Percentiles rank a stretch among this genome's conserved stretches.
Conservation (phyloP, 2,888 invertebrate species). For the Pinctada fucata region DNA sequence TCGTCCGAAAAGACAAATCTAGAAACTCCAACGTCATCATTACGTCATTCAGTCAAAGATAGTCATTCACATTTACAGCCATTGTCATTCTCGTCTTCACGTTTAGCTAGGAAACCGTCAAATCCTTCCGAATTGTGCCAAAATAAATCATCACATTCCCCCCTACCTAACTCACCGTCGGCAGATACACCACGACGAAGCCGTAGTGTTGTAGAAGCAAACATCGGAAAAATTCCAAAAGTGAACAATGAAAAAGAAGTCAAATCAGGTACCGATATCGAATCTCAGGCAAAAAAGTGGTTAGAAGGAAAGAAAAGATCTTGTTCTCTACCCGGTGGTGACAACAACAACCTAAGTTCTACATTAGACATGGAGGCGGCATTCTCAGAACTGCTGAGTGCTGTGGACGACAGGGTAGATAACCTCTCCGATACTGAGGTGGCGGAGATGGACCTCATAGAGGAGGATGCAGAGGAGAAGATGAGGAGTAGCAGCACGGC, state of each 20-base stretch:
- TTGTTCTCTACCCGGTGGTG: slow-evolving; percentile 44
- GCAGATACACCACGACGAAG: slow-evolving; percentile 1
- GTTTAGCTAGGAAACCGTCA: background rate
- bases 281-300: slow-evolving; percentile 35
- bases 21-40: background rate
- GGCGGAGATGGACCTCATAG: slow-evolving; percentile 8
- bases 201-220: slow-evolving; percentile 22
- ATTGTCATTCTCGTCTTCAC: background rate
- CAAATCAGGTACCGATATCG: background rate
- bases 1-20: background rate
- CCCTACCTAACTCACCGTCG: background rate
- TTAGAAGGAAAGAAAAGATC: slow-evolving; percentile 54
- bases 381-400: slow-evolving; percentile 57
- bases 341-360: slow-evolving; percentile 47
- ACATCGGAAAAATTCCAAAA: slow-evolving; percentile 7
- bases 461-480: slow-evolving; percentile 20
- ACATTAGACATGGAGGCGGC: slow-evolving; percentile 58
- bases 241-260: slow-evolving; percentile 6
- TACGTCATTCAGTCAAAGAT: background rate
- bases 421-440: slow-evolving; percentile 16
- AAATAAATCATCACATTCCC: background rate
- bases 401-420: slow-evolving; percentile 49
- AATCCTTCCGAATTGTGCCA: background rate
- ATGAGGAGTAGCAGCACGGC: slow-evolving; percentile 6
- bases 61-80: background rate